Evolutionary conservation across 2,113 vertebrate species (phyloP).

Genomic region (Neomonachus schauinslandi): DNA sequence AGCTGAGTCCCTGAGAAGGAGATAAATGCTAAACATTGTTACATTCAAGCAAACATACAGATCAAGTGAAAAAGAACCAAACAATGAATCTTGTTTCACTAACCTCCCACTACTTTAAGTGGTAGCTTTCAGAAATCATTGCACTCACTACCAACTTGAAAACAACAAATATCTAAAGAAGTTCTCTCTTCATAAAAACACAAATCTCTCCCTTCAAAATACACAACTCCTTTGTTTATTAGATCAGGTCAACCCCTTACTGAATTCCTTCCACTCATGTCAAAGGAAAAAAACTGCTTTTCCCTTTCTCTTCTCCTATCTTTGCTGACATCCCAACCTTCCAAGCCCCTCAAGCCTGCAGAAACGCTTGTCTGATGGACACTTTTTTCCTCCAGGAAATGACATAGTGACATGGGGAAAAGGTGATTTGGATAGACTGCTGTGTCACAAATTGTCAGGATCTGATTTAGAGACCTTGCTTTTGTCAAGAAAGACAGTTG

Average conservation of each 20-base stretch:
- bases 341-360: slow-evolving; percentile 69
- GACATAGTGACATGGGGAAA: slow-evolving; percentile 93
- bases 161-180: slow-evolving; percentile 59
- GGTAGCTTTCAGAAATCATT: slow-evolving; percentile 11
- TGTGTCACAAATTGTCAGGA: slow-evolving; percentile 96
- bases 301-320: slow-evolving; percentile 25
- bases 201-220: slow-evolving; percentile 54
- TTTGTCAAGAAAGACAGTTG: slow-evolving; percentile 93
- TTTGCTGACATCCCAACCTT: slow-evolving; percentile 52
- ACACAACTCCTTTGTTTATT: slow-evolving; percentile 43
- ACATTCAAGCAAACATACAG: slow-evolving; percentile 71
- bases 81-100: neutral
- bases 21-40: slow-evolving; percentile 49
- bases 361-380: slow-evolving; percentile 89
- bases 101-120: neutral
- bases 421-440: slow-evolving; percentile 94
- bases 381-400: slow-evolving; percentile 88
- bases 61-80: slow-evolving; percentile 45
- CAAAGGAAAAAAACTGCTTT: slow-evolving; percentile 73
- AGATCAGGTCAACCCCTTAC: slow-evolving; percentile 62
- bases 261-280: slow-evolving; percentile 78
- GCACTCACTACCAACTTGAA: slow-evolving; percentile 34
- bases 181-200: slow-evolving; percentile 49
- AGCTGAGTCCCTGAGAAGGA: slow-evolving; percentile 50
- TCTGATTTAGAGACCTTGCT: slow-evolving; percentile 93